Conservation (phyloP, 1,140 invertebrate genomes). For the Teleogryllus occipitalis region DNA sequence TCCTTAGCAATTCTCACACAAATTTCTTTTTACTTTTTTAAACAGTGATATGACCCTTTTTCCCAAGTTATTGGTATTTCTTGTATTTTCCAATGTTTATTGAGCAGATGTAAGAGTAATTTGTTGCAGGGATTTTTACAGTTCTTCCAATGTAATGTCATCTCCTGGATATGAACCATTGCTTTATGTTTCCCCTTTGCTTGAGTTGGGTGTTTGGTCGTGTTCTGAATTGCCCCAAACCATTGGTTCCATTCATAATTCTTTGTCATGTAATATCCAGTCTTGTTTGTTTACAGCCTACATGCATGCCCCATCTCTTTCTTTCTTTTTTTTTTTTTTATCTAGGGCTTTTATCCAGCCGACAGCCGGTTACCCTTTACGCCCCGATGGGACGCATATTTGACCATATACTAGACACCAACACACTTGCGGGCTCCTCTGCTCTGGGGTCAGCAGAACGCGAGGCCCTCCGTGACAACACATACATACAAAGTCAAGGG, state of each 20-base stretch:
- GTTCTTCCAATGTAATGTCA: constrained; percentile 7
- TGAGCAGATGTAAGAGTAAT: not conserved
- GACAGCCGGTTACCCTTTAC: too few relatives aligned
- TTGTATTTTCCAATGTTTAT: not conserved
- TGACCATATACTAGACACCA: too few relatives aligned
- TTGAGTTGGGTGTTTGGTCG: not conserved
- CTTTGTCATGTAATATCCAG: not conserved
- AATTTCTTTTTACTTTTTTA: not conserved
- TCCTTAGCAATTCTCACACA: not conserved
- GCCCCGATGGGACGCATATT: too few relatives aligned
- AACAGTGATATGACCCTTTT: not conserved
- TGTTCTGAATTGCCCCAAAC: not conserved
- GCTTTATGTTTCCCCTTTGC: not conserved
- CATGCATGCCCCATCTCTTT: not conserved
- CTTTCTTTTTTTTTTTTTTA: too few relatives aligned
- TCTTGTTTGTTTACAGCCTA: not conserved
- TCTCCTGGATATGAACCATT: not conserved
- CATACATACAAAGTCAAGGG: too few relatives aligned
- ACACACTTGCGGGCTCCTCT: too few relatives aligned
- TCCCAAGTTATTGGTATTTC: not conserved
- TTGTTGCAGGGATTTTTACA: not conserved
- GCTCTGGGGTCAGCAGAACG: too few relatives aligned
- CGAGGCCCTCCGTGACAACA: too few relatives aligned
- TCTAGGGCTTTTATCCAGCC: too few relatives aligned
- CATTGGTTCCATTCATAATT: not conserved